Evolutionary conservation across 2,888 invertebrate species (phyloP).

Genomic region (Automeris io): DNA sequence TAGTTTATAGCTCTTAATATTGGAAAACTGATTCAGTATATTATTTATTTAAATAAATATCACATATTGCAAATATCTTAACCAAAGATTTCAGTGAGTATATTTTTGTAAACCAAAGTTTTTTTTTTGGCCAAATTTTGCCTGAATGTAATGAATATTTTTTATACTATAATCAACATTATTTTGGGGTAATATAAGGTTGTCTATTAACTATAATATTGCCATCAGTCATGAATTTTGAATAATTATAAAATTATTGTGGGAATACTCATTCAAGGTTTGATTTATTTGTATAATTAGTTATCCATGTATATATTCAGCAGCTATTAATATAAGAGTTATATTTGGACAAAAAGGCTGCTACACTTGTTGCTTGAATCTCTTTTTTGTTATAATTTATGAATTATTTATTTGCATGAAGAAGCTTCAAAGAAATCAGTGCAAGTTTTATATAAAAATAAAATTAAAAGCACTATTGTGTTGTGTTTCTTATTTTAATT

Average conservation of each 20-base stretch:
- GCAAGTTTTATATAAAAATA: constrained; percentile 55
- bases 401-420: constrained; percentile 66
- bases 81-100: no score
- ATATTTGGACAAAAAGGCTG: constrained; percentile 46
- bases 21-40: no score
- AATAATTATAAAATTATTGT: neutral
- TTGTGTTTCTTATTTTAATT: constrained; percentile 29
- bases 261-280: neutral
- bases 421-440: constrained; percentile 64
- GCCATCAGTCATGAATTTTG: neutral
- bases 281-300: neutral
- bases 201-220: neutral
- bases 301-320: constrained; percentile 16
- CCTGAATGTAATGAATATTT: no score
- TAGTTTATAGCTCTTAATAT: no score
- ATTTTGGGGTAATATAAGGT: neutral
- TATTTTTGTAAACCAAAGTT: no score
- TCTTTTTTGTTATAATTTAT: constrained; percentile 46
- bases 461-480: constrained; percentile 8
- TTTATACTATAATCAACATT: no score
- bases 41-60: no score
- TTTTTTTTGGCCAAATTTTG: no score
- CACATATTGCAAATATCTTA: no score
- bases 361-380: constrained; percentile 65
- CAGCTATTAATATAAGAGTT: constrained; percentile 19